Conservation (phyloP, 2,888 invertebrate genomes). For the Andricus curvator region DNA sequence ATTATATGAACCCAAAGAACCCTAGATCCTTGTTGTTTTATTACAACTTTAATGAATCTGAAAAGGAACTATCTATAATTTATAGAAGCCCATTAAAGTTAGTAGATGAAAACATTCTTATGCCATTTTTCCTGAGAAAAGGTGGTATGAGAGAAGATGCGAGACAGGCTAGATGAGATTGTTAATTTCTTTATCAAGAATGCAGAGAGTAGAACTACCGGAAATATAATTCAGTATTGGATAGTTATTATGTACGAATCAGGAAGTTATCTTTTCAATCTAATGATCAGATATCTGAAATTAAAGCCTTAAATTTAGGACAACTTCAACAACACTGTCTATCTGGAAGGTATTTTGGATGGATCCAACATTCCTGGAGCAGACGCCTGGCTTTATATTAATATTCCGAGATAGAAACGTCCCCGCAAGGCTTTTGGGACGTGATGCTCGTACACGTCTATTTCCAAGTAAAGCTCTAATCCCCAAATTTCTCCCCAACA, state of each 20-base stretch:
- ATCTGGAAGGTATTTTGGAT: background rate
- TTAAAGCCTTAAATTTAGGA: background rate
- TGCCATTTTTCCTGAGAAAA: background rate
- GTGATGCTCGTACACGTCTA: conserved; percentile 63
- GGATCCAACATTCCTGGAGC: conserved; percentile 21
- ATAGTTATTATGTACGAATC: background rate
- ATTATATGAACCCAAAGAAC: too few species aligned
- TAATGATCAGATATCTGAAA: background rate
- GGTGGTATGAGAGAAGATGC: background rate
- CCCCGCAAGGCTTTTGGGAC: conserved; percentile 64
- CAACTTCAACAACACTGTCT: background rate
- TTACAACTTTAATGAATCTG: too few species aligned
- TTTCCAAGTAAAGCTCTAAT: conserved; percentile 62
- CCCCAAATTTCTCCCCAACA: conserved; percentile 61
- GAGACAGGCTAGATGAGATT: background rate
- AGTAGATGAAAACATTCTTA: background rate
- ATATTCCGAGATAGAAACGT: conserved; percentile 67
- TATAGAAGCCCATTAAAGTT: background rate
- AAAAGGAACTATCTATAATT: background rate
- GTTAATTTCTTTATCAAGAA: too few species aligned
- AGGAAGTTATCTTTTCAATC: background rate
- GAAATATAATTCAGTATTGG: too few species aligned
- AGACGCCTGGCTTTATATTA: conserved; percentile 58
- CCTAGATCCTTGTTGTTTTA: too few species aligned
- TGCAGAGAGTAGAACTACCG: too few species aligned